These are phyloP conservation scores for Hucho hucho DNA, from an alignment of 2,113 vertebrate genomes.

Conservation along the genomic window DNA sequence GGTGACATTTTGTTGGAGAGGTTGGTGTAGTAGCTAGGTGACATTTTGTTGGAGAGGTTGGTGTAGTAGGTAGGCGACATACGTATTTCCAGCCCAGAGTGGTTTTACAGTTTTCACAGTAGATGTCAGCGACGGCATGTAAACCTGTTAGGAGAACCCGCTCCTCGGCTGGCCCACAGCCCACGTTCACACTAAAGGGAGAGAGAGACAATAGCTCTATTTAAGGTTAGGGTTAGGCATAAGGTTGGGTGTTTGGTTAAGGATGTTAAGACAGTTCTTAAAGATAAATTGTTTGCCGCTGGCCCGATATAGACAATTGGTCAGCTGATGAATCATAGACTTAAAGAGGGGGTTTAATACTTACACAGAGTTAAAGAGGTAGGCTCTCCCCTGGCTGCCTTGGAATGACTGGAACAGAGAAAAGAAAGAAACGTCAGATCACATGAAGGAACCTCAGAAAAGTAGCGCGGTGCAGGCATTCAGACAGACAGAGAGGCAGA, in stretches of 20 bases:
- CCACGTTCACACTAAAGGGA: conserved; percentile 89
- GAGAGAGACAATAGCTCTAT: background rate
- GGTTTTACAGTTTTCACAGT: conserved; percentile 99
- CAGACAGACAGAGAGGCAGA: background rate
- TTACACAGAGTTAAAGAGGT: conserved; percentile 99
- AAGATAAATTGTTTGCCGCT: background rate
- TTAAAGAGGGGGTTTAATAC: conserved; percentile 60
- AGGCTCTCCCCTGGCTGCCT: conserved; percentile 97
- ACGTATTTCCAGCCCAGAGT: conserved; percentile 99
- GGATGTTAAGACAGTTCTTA: background rate
- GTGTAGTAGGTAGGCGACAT: conserved; percentile 57
- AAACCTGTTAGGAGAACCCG: conserved; percentile 96
- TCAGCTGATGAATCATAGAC: background rate
- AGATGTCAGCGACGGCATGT: conserved; percentile 97
- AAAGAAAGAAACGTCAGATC: conserved; percentile 40
- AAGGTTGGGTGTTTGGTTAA: too few relatives aligned
- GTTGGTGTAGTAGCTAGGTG: too few relatives aligned
- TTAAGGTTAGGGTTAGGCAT: too few relatives aligned
- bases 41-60: too few relatives aligned
- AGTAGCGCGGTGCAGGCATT: background rate
- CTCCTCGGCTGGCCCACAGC: conserved; percentile 97
- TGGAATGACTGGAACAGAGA: conserved; percentile 89
- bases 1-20: too few relatives aligned
- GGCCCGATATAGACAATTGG: background rate
- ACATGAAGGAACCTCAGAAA: conserved; percentile 4